These are phyloP conservation scores for Timandra comae DNA, from an alignment of 2,888 invertebrate species.

Conservation along the genomic window DNA sequence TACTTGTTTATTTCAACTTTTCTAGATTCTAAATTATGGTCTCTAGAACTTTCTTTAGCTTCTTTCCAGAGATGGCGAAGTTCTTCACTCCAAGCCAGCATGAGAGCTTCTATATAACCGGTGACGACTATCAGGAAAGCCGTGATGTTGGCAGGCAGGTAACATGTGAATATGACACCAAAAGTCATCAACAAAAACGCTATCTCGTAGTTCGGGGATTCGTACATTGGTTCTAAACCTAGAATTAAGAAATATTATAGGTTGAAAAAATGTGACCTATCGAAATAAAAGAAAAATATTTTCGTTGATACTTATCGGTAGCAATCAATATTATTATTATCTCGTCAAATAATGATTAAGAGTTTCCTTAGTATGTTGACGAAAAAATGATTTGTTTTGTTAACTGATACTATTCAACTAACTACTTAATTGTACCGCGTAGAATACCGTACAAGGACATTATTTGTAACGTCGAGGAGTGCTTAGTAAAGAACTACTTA, in stretches of 20 bases:
- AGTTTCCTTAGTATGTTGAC: no score
- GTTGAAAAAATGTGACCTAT: not conserved
- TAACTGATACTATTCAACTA: no score
- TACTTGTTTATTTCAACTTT: slow-evolving; percentile 27
- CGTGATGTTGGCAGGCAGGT: slow-evolving; percentile 32
- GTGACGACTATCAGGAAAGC: slow-evolving; percentile 35
- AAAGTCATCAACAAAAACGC: slow-evolving; percentile 21
- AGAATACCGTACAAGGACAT: no score
- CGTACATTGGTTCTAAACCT: slow-evolving; percentile 47
- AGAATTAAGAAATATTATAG: slow-evolving; percentile 4
- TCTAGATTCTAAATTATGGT: slow-evolving; percentile 10
- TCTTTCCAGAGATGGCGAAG: slow-evolving; percentile 36
- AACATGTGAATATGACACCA: slow-evolving; percentile 28
- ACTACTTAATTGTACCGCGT: no score
- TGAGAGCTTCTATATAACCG: slow-evolving; percentile 47
- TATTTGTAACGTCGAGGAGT: no score
- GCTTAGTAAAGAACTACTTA: no score
- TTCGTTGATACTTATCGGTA: no score
- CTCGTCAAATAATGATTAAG: no score
- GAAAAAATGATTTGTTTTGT: no score
- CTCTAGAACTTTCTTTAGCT: slow-evolving; percentile 18
- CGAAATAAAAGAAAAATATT: not conserved
- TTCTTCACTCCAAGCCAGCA: slow-evolving; percentile 42
- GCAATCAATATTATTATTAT: no score
- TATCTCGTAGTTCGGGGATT: slow-evolving; percentile 47